A percentile compares a stretch with the other conserved stretches of the same genome.
Evolutionary conservation across 1,140 invertebrate genomes (phyloP).

Genomic region (Trinorchestia longiramus): DNA sequence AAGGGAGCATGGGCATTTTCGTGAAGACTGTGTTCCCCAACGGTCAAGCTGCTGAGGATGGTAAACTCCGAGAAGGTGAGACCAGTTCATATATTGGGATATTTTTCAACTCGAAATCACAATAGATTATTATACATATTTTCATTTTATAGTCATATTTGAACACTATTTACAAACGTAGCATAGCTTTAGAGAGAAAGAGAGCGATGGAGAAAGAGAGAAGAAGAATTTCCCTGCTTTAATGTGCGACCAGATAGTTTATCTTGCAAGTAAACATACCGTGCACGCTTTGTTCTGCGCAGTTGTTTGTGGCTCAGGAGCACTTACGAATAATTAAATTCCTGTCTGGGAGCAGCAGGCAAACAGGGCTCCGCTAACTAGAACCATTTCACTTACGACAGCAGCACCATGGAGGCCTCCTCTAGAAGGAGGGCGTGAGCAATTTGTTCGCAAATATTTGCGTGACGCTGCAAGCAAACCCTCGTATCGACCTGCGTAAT

Average conservation of each 20-base stretch:
- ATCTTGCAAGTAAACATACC: neutral
- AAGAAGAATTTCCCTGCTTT: neutral
- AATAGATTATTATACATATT: neutral
- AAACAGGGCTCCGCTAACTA: too few relatives aligned
- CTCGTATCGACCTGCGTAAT: too few relatives aligned
- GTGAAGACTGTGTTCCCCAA: slow-evolving; percentile 79
- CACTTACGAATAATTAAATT: too few relatives aligned
- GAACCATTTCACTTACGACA: too few relatives aligned
- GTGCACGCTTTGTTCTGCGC: too few relatives aligned
- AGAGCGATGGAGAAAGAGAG: neutral
- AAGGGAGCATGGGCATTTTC: slow-evolving; percentile 81
- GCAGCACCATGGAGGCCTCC: too few relatives aligned
- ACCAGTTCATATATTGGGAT: neutral
- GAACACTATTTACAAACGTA: neutral
- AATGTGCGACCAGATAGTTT: neutral
- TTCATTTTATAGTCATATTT: neutral
- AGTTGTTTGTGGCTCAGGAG: too few relatives aligned
- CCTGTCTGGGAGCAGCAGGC: too few relatives aligned
- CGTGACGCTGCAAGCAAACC: too few relatives aligned
- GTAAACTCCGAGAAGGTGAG: slow-evolving; percentile 79
- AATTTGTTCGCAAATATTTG: too few relatives aligned
- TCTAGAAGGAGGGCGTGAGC: too few relatives aligned
- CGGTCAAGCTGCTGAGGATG: slow-evolving; percentile 79
- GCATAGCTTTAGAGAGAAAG: neutral
- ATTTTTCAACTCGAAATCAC: neutral